Evolutionary conservation across 2,888 invertebrate species (phyloP), one percentile per base, ranked within the genome.

Genomic region (Hirudinaria manillensis): DNA sequence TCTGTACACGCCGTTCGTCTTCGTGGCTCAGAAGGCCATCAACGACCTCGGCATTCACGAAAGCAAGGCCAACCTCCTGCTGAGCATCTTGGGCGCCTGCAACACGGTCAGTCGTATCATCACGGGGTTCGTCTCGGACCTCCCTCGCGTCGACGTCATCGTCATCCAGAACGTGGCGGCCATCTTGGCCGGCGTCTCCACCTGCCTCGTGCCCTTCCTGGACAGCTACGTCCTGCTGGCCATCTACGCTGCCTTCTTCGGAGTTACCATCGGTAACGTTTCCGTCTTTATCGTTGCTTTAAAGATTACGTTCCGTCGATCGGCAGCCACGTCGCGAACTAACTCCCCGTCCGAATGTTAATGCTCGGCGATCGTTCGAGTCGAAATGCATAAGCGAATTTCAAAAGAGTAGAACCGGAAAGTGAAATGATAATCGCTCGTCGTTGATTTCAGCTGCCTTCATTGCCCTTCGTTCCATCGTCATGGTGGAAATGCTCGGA

Each of bases 81-180:
- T 86, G 2, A 86, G 86, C 21, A 81, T 85, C 73, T 83, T 86
- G 72, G 86, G 86, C 80, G 78, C 74, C 32, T 72, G 55, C 51
- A 78, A 78, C 77, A 80, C 80, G 1, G 74, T 79, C 66, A 76
- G 73, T 56, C 78, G 81, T 29, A 76, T 81, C 51, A 38, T 79
- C n/a, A 76, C 77, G 10, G 95, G 95, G 0, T 83, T 91, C 79
- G 81, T 88, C 45, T 83, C 76, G 87, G 94, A 85, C 91, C 92
- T 75, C 89, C 90, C 87, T 0, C 92, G 93, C 77, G 89, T 94
- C 3, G 92, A 94, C 81, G 92, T 94, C 0, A 86, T 97, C 13
- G 88, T 92, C 85, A 88, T 97, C 70, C 95, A 94, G 86, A 96
- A 96, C 83, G 86, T 91, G 55, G 93, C 94, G 0, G 88, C 97